Conservation (phyloP, 2,797 vertebrate species). For the Gymnopithys bicolor region DNA sequence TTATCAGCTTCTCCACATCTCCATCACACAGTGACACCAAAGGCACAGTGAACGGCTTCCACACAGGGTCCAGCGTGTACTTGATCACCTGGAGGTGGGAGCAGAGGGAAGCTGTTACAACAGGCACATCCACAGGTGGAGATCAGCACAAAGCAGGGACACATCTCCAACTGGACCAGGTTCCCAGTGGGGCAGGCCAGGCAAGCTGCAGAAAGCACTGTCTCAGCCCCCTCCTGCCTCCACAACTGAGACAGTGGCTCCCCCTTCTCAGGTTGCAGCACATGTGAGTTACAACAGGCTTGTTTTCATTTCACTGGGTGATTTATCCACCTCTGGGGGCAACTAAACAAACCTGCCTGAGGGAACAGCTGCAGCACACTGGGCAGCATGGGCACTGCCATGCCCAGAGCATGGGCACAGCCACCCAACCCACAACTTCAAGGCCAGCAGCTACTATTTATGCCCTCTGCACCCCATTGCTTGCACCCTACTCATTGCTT, state of each 20-base stretch:
- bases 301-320: rapidly evolving
- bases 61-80: constrained; percentile 94
- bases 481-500: background rate
- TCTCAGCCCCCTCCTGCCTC: background rate
- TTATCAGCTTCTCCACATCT: constrained; percentile 91
- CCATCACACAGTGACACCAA: constrained; percentile 95
- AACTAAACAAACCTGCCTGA: background rate
- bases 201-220: background rate
- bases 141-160: background rate
- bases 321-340: background rate
- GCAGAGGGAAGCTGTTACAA: background rate
- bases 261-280: background rate
- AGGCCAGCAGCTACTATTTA: background rate
- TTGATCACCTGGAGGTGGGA: constrained; percentile 88
- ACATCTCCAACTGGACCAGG: rapidly evolving
- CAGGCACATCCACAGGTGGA: rapidly evolving
- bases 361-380: background rate
- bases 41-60: constrained; percentile 95
- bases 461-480: background rate
- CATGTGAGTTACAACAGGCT: background rate
- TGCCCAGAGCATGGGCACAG: background rate
- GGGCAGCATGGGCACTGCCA: background rate
- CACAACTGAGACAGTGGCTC: background rate
- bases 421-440: background rate
- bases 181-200: background rate